phyloP scores from a whole-genome alignment of 1,140 invertebrate species.

The Plectrocnemia conspersa region DNA sequence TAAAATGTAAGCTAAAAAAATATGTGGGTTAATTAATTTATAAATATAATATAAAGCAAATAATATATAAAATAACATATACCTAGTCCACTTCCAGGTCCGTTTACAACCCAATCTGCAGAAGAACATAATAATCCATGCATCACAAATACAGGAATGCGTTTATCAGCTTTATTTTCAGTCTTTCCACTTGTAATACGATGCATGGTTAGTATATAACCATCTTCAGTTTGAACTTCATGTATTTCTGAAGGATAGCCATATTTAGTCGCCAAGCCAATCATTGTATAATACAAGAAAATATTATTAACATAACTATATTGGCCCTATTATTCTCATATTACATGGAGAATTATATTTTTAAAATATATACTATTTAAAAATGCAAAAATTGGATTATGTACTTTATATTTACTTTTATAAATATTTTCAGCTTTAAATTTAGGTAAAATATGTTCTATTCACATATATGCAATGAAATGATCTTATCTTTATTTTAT shows the following conservation, averaged over 20 bases:
- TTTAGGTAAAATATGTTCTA: neutral
- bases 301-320: neutral
- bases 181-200: conserved; percentile 50
- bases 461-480: too few species aligned
- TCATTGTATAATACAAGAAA: conserved; percentile 38
- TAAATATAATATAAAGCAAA: conserved; percentile 3
- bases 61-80: conserved; percentile 25
- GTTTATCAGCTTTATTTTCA: conserved; percentile 37
- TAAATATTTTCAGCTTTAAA: too few species aligned
- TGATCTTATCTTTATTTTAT: too few species aligned
- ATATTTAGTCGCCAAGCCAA: conserved; percentile 49
- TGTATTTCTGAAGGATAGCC: conserved; percentile 58
- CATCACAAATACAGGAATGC: conserved; percentile 53
- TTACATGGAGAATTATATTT: neutral
- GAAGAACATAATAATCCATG: conserved; percentile 61
- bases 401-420: too few species aligned
- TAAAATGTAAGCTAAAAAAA: conserved; percentile 57
- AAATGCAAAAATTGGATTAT: too few species aligned
- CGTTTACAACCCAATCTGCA: conserved; percentile 55
- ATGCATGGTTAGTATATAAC: conserved; percentile 56
- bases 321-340: neutral
- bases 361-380: too few species aligned
- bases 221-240: conserved; percentile 55
- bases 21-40: conserved; percentile 1
- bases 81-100: conserved; percentile 51